Conservation (phyloP, 2,888 invertebrate species). For the Scaptomyza tumidula region DNA sequence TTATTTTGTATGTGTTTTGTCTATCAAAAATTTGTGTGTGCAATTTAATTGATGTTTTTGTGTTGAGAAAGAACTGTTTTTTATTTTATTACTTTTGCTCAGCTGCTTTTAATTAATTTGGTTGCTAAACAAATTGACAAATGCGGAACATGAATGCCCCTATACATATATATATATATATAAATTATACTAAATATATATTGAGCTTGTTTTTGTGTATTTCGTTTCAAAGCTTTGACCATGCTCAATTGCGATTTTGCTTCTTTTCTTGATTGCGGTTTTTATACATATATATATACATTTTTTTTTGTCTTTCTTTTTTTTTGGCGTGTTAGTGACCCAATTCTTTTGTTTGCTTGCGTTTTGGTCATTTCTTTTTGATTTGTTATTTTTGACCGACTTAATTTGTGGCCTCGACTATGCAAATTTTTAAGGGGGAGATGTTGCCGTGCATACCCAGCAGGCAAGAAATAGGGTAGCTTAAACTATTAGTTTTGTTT, state of each 20-base stretch:
- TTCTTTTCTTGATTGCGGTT: conserved; percentile 30
- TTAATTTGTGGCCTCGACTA: conserved; percentile 72
- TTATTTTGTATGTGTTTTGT: conserved; percentile 30
- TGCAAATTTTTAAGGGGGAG: conserved; percentile 57
- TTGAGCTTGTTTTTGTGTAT: conserved; percentile 43
- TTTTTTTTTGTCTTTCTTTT: conserved; percentile 35
- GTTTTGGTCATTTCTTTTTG: conserved; percentile 74
- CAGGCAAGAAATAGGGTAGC: neutral
- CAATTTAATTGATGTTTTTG: conserved; percentile 73
- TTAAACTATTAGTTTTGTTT: too few species aligned
- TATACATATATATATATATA: conserved; percentile 3
- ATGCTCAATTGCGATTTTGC: conserved; percentile 70
- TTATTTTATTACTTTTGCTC: conserved; percentile 34
- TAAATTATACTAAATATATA: neutral
- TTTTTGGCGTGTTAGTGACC: conserved; percentile 73
- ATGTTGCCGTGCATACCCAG: conserved; percentile 2
- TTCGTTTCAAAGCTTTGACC: conserved; percentile 63
- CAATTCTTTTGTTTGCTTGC: conserved; percentile 69
- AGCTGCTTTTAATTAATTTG: conserved; percentile 70
- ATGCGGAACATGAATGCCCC: conserved; percentile 44
- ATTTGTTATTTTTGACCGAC: conserved; percentile 77
- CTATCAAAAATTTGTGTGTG: conserved; percentile 53
- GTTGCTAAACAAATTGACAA: conserved; percentile 50
- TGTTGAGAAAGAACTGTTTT: conserved; percentile 1
- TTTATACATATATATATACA: conserved; percentile 4